Percentiles rank a stretch among this genome's conserved stretches.
phyloP scores from a whole-genome alignment of 2,888 invertebrate species.

The Acanthosepion lycidas region DNA sequence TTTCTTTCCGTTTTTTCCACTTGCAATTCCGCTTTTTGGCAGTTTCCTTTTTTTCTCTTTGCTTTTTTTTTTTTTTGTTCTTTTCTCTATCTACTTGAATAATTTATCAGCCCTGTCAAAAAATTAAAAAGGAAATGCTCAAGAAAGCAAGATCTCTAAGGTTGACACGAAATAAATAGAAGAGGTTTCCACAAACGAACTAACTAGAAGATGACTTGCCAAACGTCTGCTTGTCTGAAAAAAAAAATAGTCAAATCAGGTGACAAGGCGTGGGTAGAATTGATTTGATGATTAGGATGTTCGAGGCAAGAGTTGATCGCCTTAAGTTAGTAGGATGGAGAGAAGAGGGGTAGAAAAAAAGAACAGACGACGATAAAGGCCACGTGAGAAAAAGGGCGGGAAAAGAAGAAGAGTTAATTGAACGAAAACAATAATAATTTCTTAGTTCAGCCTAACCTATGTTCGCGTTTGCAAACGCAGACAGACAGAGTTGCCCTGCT shows the following conservation, averaged over 20 bases:
- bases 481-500: not conserved
- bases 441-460: slow-evolving; percentile 37
- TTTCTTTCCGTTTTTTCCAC: not conserved
- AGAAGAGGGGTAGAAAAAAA: not conserved
- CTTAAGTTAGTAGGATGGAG: not conserved
- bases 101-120: not conserved
- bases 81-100: not conserved
- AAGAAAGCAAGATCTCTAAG: not conserved
- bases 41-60: not conserved
- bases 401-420: not conserved
- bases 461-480: not conserved
- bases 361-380: not conserved
- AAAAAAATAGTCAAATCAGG: not conserved
- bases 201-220: not conserved
- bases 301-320: not conserved
- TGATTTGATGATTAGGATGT: not conserved
- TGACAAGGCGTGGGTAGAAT: slow-evolving; percentile 12
- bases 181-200: not conserved
- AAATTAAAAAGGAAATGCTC: not conserved
- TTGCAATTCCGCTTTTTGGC: not conserved
- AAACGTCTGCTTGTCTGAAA: not conserved
- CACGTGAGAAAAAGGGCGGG: slow-evolving; percentile 33
- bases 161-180: not conserved
- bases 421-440: slow-evolving; percentile 23
- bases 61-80: too few species aligned